Evolutionary conservation across 1,140 invertebrate species (phyloP).

Genomic region (Cryptotermes secundus): DNA sequence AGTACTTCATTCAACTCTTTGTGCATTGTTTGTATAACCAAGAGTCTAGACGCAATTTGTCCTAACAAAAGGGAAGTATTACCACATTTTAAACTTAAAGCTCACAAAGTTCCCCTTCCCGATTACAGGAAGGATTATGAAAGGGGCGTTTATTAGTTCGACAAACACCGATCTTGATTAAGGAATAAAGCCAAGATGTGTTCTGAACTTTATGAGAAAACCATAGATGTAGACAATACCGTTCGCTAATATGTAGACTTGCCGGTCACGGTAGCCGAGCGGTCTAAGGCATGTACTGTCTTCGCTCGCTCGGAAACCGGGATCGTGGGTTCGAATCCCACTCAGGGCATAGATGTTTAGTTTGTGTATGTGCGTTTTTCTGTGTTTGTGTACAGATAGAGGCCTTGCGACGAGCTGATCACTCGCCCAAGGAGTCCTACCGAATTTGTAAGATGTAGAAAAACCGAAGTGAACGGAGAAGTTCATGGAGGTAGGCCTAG

Average conservation of each 20-base stretch:
- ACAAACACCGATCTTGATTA: not conserved
- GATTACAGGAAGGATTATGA: not conserved
- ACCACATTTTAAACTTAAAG: not conserved
- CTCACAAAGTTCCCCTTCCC: not conserved
- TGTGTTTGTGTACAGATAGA: no score
- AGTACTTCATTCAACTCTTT: not conserved
- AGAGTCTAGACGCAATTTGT: not conserved
- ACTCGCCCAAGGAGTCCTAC: no score
- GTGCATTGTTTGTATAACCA: not conserved
- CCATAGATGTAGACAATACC: not conserved
- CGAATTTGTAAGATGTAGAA: no score
- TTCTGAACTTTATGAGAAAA: not conserved
- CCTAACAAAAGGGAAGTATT: not conserved
- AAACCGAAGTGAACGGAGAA: no score
- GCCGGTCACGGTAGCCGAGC: no score
- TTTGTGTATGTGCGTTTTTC: no score
- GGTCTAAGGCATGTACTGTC: no score
- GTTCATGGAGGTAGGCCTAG: no score
- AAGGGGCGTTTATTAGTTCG: not conserved
- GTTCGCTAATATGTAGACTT: not conserved
- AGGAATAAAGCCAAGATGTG: not conserved
- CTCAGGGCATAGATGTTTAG: no score
- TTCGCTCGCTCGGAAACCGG: no score
- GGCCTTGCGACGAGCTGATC: no score
- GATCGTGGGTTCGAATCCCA: no score